Conservation (phyloP, 1,140 invertebrate species). For the Bombus soroeensis region DNA sequence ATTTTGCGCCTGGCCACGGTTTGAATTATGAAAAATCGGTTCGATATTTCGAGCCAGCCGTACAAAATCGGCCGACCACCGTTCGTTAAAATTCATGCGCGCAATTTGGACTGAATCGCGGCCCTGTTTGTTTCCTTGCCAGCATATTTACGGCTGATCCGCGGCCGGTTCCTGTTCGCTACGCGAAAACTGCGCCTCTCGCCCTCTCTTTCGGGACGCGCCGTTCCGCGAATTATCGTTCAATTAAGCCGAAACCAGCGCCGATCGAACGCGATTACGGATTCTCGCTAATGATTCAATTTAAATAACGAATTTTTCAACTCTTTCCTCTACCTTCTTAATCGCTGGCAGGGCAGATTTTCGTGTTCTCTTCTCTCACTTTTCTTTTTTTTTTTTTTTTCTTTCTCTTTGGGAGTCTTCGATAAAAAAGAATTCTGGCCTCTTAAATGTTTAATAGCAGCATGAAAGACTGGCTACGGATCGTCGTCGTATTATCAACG, state of each 20-base stretch:
- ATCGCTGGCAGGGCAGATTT: neutral
- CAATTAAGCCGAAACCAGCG: slow-evolving; percentile 37
- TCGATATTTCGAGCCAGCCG: slow-evolving; percentile 42
- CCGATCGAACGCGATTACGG: neutral
- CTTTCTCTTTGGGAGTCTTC: neutral
- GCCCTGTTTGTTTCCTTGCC: slow-evolving; percentile 44
- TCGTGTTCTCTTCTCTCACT: neutral
- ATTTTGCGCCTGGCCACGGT: slow-evolving; percentile 35
- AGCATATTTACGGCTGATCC: slow-evolving; percentile 47
- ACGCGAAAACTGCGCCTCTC: slow-evolving; percentile 13
- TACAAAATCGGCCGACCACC: slow-evolving; percentile 33
- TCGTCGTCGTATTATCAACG: neutral
- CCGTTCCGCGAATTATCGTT: slow-evolving; percentile 37
- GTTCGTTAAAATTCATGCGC: slow-evolving; percentile 55
- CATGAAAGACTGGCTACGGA: neutral
- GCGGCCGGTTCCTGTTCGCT: slow-evolving; percentile 1
- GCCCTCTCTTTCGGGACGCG: neutral
- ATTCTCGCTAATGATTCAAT: neutral
- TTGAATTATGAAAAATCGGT: slow-evolving; percentile 55
- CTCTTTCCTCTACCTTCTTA: neutral
- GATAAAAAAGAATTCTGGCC: neutral
- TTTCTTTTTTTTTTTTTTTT: neutral
- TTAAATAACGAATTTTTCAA: neutral
- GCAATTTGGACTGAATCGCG: slow-evolving; percentile 35
- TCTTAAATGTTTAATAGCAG: neutral